phyloP scores from a whole-genome alignment of 2,797 vertebrate genomes.

The Enteromius treurensis region DNA sequence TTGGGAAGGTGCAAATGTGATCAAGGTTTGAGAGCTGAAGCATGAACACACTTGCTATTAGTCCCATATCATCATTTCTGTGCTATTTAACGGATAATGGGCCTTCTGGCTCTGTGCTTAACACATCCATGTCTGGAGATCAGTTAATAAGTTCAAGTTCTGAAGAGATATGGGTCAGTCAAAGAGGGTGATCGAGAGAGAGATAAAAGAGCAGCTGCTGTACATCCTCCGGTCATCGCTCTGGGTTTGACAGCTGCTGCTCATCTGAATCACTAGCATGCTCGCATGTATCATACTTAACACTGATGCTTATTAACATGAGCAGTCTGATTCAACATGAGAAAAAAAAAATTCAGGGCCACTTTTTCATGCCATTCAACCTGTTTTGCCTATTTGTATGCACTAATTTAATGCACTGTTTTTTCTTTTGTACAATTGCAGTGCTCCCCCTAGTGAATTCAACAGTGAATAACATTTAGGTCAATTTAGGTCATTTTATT shows the following conservation, averaged over 20 bases:
- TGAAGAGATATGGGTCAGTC: slow-evolving; percentile 7
- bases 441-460: slow-evolving; percentile 31
- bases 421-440: neutral
- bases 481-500: neutral
- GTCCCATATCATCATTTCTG: neutral
- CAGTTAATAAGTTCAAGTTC: slow-evolving; percentile 34
- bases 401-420: neutral
- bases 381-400: neutral
- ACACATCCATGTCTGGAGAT: slow-evolving; percentile 16
- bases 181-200: neutral
- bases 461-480: neutral
- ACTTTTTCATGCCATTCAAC: neutral
- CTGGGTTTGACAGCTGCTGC: slow-evolving; percentile 22
- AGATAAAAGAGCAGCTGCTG: slow-evolving; percentile 29
- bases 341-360: neutral
- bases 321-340: neutral
- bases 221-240: slow-evolving; percentile 37
- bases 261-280: slow-evolving; percentile 14
- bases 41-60: neutral
- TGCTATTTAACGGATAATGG: slow-evolving; percentile 3
- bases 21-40: neutral
- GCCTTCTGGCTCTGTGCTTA: neutral
- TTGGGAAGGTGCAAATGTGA: neutral
- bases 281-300: neutral
- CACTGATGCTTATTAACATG: neutral